Evolutionary conservation across 2,797 vertebrate genomes (phyloP), one percentile per base, ranked within the genome.

Genomic region (Eutrigla gurnardus): DNA sequence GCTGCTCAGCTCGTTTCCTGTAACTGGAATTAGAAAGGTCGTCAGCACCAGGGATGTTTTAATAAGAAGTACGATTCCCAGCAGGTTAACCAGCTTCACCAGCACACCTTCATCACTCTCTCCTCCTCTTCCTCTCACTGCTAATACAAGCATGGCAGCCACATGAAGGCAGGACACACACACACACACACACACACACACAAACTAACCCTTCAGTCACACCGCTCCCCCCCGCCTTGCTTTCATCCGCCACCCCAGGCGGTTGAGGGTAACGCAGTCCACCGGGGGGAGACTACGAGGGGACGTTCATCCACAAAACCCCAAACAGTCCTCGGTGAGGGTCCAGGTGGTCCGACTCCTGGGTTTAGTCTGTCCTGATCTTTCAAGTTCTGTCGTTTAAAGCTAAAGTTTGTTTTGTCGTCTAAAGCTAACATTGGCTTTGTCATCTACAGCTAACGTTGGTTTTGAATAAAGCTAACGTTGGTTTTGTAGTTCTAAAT

Each of bases 211-310:
- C 72, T 85, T 77, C 32, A 70, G 75, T 80, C 72, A 82, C 89
- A 73, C 81, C 15, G 65, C 59, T 12, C 55, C 67, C 45, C 73
- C 14, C 77, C 33, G 53, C 76, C 70, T 63, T 4, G 3, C 83
- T 86, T 88, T 88, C 74, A 86, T 88, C 81, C 73, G 25, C 54
- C 0, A 70, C 76, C 84, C 77, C 45, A 2, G 74, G 85, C 88
- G 45, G 7, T 80, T 88, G 85, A 84, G 87, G 89, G 85, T 83
- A 86, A 88, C 8, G 25, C 32, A 65, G 85, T 87, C 83, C 78
- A 47, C 50, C 33, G 12, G 5, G 4, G 78, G 4, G 85, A 77
- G 74, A 73, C 75, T 37, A 33, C 0, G 12, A 70, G 3, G 14
- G 68, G 62, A 77, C 53, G 43, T 68, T 80, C 52, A 42, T 35